Base-by-base conservation (phyloP, 2,797 vertebrate genomes). In the Enteromius unitaeniatus region DNA sequence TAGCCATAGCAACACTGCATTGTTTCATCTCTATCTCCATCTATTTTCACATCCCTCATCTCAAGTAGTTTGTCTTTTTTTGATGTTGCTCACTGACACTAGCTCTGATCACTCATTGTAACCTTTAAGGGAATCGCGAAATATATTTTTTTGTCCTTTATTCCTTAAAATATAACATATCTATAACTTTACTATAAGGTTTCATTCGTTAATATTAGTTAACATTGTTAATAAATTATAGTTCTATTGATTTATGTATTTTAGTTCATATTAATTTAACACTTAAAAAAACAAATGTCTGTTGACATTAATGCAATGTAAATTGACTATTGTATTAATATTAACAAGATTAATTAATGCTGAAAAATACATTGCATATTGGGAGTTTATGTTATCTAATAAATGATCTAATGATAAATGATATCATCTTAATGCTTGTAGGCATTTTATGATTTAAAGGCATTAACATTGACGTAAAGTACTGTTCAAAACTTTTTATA, bases 1-100 rank as follows among this genome's bases (percentile, higher is more conserved):
- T 65, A 70, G 45, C 81, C 69, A 60, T 58, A 82, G 70, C n/a
- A 76, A 64, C 64, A 68, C 40, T 79, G 23, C 26, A 34, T 65
- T 82, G 34, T 74, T 49, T 13, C 60, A 68, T 79, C 28, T 31
- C 53, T 42, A 37, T 76, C 69, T 53, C 45, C 15, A 23, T 76
- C 45, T 3, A 26, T 53, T 8, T 78, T 15, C 69, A 21, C 34
- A 26, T 77, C 15, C 23, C 42, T 60, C 49, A 28, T 17, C 26
- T 31, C 4, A 14, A 73, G 34, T 74, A 1, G 8, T 72, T 72
- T 1, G 23, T 51, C 17, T 28, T 47, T 78, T 31, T 62, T 65
- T 72, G 10, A 58, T 78, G 74, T 23, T 45, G 78, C 51, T 31
- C 26, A 19, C 55, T 47, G 47, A 42, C 69, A 34, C 55, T 67